These are phyloP conservation scores for Crocallis elinguaria DNA, from an alignment of 2,888 invertebrate species.

Conservation along the genomic window DNA sequence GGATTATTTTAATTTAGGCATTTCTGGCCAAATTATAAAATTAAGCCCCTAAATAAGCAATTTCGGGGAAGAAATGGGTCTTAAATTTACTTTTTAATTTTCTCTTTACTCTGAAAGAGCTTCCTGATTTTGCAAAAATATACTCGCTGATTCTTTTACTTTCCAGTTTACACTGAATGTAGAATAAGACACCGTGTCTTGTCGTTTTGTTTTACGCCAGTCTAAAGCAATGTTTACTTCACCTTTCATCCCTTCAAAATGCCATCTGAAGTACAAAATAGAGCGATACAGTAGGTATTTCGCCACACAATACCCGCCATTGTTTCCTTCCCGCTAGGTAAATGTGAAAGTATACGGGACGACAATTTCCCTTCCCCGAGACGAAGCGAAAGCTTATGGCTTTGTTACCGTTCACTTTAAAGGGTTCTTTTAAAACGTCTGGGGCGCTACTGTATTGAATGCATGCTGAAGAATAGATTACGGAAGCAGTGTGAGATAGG, in stretches of 20 bases:
- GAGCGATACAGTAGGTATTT: slow-evolving; percentile 20
- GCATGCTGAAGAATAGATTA: neutral
- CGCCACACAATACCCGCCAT: slow-evolving; percentile 30
- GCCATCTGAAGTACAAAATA: slow-evolving; percentile 24
- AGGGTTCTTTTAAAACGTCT: slow-evolving; percentile 28
- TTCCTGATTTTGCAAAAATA: slow-evolving; percentile 16
- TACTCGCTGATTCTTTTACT: neutral
- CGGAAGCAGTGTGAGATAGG: slow-evolving; percentile 23
- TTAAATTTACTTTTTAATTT: slow-evolving; percentile 33
- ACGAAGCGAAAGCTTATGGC: slow-evolving; percentile 30
- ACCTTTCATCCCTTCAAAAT: slow-evolving; percentile 21
- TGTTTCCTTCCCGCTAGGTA: slow-evolving; percentile 41
- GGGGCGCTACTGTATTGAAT: slow-evolving; percentile 20
- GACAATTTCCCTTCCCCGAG: slow-evolving; percentile 37
- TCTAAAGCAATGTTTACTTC: slow-evolving; percentile 14
- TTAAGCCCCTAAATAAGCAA: slow-evolving; percentile 52
- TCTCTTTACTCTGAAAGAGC: slow-evolving; percentile 17
- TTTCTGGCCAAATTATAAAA: slow-evolving; percentile 51
- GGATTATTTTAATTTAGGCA: slow-evolving; percentile 51
- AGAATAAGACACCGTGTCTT: too few species aligned
- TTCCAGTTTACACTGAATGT: neutral
- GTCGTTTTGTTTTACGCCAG: slow-evolving; percentile 8
- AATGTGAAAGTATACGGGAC: slow-evolving; percentile 41
- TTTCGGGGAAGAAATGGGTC: slow-evolving; percentile 39
- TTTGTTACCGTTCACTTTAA: slow-evolving; percentile 23